These are phyloP conservation scores for Ranitomeya imitator DNA, from an alignment of 2,113 vertebrate genomes.

Conservation along the genomic window DNA sequence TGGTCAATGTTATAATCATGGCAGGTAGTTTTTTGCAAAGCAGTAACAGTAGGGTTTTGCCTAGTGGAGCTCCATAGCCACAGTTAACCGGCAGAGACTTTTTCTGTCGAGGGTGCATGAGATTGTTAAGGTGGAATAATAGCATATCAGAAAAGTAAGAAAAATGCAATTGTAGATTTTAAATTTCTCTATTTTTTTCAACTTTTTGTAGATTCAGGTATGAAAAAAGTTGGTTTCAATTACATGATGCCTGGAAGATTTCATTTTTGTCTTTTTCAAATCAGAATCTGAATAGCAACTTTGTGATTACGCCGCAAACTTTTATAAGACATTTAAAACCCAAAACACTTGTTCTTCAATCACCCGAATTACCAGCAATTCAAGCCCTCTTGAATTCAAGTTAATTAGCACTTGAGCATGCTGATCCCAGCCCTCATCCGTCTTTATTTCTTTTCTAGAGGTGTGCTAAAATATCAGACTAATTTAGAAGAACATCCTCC, in stretches of 20 bases:
- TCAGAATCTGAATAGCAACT: not conserved
- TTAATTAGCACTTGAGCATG: conserved; percentile 48
- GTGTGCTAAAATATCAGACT: conserved; percentile 91
- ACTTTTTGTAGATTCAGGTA: no score
- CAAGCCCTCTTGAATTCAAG: conserved; percentile 37
- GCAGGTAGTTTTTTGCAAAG: no score
- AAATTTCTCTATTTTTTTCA: no score
- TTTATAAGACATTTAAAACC: not conserved
- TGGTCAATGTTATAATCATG: no score
- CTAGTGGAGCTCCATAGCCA: no score
- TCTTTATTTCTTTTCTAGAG: conserved; percentile 73
- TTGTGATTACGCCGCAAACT: conserved; percentile 7
- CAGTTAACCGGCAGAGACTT: no score
- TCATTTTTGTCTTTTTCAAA: not conserved
- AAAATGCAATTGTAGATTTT: no score
- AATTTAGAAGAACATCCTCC: conserved; percentile 90
- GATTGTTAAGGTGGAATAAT: no score
- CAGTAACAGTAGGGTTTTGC: no score
- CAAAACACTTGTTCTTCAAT: conserved; percentile 38
- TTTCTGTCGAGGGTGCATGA: no score
- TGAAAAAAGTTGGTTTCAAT: not conserved
- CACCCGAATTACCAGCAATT: conserved; percentile 24
- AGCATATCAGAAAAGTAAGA: no score
- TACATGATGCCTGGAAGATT: not conserved
- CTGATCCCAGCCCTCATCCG: conserved; percentile 36